These are phyloP conservation scores for Pyxicephalus adspersus DNA, from an alignment of 2,113 vertebrate genomes.

Conservation along the genomic window DNA sequence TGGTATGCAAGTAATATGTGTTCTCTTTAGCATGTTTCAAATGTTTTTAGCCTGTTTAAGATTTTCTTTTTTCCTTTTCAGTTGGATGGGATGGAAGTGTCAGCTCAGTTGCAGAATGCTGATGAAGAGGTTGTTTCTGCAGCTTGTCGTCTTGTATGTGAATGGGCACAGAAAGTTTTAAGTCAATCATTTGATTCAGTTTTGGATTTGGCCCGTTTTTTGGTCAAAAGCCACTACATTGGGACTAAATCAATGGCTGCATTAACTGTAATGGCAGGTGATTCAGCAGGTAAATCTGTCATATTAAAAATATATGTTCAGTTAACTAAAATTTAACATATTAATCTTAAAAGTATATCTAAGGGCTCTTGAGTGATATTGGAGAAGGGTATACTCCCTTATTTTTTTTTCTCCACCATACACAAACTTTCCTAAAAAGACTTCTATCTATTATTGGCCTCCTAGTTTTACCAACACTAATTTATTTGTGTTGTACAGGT, in stretches of 20 bases:
- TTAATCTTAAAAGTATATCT: no score
- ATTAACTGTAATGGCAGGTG: slow-evolving; percentile 90
- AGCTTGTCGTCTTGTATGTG: slow-evolving; percentile 94
- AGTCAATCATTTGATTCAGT: slow-evolving; percentile 95
- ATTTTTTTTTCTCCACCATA: no score
- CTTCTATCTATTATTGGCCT: no score
- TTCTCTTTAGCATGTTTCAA: no score
- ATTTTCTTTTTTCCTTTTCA: slow-evolving; percentile 68
- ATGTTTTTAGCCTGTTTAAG: not conserved
- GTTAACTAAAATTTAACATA: no score
- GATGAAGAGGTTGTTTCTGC: slow-evolving; percentile 92
- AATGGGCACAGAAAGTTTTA: slow-evolving; percentile 98
- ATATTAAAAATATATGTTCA: not conserved
- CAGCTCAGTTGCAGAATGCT: slow-evolving; percentile 82
- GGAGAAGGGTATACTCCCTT: no score
- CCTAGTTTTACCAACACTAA: no score
- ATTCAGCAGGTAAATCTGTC: slow-evolving; percentile 81
- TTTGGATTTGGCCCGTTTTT: slow-evolving; percentile 93
- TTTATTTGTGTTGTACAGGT: no score
- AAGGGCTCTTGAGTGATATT: no score
- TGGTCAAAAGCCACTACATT: slow-evolving; percentile 96
- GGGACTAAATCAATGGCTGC: slow-evolving; percentile 97
- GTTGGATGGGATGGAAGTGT: slow-evolving; percentile 85
- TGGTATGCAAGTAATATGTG: no score
- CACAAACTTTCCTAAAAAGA: no score